Evolutionary conservation across 2,797 vertebrate genomes (phyloP), one percentile per base, ranked within the genome.

Genomic region (Anguilla pacifica): DNA sequence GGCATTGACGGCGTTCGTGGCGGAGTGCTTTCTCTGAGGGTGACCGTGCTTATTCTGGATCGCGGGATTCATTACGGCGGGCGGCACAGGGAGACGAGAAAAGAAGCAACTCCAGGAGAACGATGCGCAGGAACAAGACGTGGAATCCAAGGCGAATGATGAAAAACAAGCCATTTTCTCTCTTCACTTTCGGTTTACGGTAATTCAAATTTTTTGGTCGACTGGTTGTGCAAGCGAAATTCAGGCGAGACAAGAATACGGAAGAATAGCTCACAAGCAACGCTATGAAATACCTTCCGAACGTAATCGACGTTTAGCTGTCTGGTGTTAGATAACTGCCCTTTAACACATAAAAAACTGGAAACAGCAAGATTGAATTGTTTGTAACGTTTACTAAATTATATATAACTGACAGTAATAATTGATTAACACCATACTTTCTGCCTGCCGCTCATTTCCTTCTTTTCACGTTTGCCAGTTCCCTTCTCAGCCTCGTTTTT

Each of bases 81-180:
- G 1, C 4, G 86, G 86, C 81, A 85, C 28, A n/a, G 0, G 74
- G 3, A 85, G 22, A 91, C 35, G 67, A 46, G 28, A 82, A 2
- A 70, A 84, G 46, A 13, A 86, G 72, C 46, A 19, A 15, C 67
- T 85, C 49, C 7, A 22, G 35, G 85, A 67, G 28, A n/a, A 53
- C 0, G 89, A 88, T 19, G 85, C 86, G 77, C 46, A 83, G 77
- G 70, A 17, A 74, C 49, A 85, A 15, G 82, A 67, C 3, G 10
- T 53, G 22, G 55, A 85, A 77, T 88, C 90, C 86, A 85, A 25
- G 15, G 61, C 15, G 39, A 87, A 90, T 5, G 85, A 87, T 0
- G 85, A 92, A 4, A 86, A 43, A 79, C 55, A 86, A 88, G 95
- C 94, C 96, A 96, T 96, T 72, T 86, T 93, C 85, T 61, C 64